Evolutionary conservation across 2,113 vertebrate species (phyloP).

Genomic region (Ursus arctos): DNA sequence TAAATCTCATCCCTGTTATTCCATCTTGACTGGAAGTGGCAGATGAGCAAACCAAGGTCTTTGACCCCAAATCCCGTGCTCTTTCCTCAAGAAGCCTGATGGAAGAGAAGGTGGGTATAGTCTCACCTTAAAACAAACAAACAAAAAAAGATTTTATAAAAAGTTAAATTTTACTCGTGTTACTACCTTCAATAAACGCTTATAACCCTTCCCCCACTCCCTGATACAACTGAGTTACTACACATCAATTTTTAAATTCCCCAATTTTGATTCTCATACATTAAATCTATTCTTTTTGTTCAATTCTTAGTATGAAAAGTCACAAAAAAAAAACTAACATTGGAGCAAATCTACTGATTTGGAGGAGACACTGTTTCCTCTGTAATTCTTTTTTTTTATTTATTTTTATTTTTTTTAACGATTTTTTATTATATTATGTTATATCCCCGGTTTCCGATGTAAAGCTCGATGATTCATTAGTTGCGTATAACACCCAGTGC

Average conservation of each 20-base stretch:
- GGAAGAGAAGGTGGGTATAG: neutral
- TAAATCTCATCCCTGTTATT: neutral
- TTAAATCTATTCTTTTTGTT: constrained; percentile 19
- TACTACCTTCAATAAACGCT: neutral
- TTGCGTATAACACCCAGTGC: too few relatives aligned
- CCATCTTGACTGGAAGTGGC: neutral
- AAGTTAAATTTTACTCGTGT: neutral
- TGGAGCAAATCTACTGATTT: neutral
- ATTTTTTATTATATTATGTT: too few relatives aligned
- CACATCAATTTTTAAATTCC: neutral
- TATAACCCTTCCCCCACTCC: neutral
- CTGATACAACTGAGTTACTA: neutral
- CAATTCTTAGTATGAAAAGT: neutral
- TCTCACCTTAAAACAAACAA: neutral
- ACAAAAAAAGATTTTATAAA: neutral
- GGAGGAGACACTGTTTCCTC: neutral
- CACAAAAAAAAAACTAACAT: neutral
- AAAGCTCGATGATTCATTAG: too few relatives aligned
- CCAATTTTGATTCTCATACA: neutral
- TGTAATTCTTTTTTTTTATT: neutral
- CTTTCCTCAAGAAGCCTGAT: neutral
- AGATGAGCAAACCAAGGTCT: neutral
- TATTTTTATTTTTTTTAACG: too few relatives aligned
- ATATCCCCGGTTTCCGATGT: too few relatives aligned
- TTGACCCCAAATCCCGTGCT: neutral